These are phyloP conservation scores for Corythaeola cristata DNA, from an alignment of 2,113 vertebrate species.

Conservation along the genomic window DNA sequence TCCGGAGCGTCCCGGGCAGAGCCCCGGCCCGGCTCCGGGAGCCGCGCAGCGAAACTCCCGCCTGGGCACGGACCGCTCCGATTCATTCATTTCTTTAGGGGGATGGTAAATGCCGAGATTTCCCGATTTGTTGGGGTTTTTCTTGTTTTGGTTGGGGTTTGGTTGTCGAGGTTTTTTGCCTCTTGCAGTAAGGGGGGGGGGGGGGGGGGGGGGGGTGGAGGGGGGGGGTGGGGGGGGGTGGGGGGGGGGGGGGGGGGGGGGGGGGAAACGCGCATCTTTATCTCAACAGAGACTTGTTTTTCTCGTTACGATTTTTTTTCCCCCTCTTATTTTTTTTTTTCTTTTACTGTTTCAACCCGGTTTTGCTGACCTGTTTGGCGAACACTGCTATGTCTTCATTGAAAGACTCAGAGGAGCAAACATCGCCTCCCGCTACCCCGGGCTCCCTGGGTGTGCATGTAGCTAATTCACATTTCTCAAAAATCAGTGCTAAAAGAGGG, in stretches of 20 bases:
- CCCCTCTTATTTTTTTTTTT: background rate
- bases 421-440: slow-evolving; percentile 98
- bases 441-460: slow-evolving; percentile 99
- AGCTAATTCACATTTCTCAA: slow-evolving; percentile 99
- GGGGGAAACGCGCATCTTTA: slow-evolving; percentile 46
- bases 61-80: background rate
- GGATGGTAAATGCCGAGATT: background rate
- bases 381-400: slow-evolving; percentile 99
- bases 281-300: slow-evolving; percentile 42
- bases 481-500: slow-evolving; percentile 99
- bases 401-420: slow-evolving; percentile 99
- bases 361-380: slow-evolving; percentile 98
- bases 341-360: slow-evolving; percentile 40
- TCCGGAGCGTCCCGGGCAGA: background rate
- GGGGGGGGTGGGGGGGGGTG: no score
- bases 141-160: background rate
- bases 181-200: background rate
- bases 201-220: background rate
- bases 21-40: background rate
- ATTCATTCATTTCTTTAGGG: background rate
- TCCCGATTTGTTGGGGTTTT: background rate
- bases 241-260: no score
- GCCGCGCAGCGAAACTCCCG: background rate
- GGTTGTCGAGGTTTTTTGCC: background rate
- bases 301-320: background rate